Percentiles rank a stretch among this genome's conserved stretches.
These are phyloP conservation scores for Petroica traversi DNA, from an alignment of 2,113 vertebrate genomes.

Conservation along the genomic window DNA sequence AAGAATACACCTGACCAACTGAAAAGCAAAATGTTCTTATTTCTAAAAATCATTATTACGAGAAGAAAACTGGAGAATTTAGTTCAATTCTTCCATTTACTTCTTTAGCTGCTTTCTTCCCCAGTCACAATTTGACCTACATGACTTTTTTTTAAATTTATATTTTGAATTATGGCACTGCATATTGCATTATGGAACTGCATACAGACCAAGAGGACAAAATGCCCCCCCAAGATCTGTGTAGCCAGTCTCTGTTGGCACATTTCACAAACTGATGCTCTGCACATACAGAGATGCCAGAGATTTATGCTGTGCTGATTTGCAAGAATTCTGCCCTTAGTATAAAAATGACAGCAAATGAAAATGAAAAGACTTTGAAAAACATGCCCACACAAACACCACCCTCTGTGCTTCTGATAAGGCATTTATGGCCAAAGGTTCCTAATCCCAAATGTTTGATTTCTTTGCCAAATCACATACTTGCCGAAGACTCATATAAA, in stretches of 20 bases:
- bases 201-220: background rate
- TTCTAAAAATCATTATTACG: background rate
- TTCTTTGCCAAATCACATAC: slow-evolving; percentile 25
- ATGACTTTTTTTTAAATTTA: background rate
- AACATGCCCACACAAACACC: slow-evolving; percentile 37
- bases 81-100: background rate
- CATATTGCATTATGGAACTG: background rate
- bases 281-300: background rate
- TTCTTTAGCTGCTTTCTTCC: background rate
- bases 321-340: background rate
- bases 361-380: slow-evolving; percentile 29
- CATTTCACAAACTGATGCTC: background rate
- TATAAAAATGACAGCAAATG: slow-evolving; percentile 29
- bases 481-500: background rate
- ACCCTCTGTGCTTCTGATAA: slow-evolving; percentile 37
- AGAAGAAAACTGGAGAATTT: background rate
- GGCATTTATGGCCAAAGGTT: slow-evolving; percentile 41
- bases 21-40: background rate
- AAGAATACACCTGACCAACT: background rate
- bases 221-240: background rate
- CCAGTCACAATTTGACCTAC: background rate
- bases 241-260: background rate
- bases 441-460: slow-evolving; percentile 46
- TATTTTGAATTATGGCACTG: background rate
- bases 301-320: slow-evolving; percentile 6